phyloP scores from a whole-genome alignment of 2,888 invertebrate species.

The Steromphala cineraria region DNA sequence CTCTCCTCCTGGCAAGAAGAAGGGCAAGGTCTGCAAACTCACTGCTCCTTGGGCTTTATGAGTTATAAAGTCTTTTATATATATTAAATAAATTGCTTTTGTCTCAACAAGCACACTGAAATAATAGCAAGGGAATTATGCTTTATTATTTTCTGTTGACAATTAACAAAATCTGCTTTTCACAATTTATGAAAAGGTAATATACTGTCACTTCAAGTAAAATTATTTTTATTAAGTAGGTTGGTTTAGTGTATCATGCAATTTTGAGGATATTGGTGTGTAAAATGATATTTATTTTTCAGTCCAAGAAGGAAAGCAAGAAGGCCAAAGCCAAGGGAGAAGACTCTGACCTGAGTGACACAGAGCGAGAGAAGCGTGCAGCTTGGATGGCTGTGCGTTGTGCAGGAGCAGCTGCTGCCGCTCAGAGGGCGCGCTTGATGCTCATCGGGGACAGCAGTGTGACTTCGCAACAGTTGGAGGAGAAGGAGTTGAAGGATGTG shows the following conservation, averaged over 20 bases:
- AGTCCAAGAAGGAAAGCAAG: slow-evolving; percentile 49
- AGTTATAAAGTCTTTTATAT: too few relatives aligned
- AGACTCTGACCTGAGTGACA: slow-evolving; percentile 50
- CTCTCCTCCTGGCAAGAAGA: background rate
- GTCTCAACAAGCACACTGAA: too few relatives aligned
- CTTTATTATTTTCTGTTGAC: too few relatives aligned
- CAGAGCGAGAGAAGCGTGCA: slow-evolving; percentile 63
- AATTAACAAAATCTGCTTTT: too few relatives aligned
- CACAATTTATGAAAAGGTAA: too few relatives aligned
- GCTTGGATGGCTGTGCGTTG: slow-evolving; percentile 71
- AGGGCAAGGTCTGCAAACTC: background rate
- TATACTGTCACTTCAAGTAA: too few relatives aligned
- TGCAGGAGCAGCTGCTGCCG: slow-evolving; percentile 66
- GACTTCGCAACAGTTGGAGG: slow-evolving; percentile 56
- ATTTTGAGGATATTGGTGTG: too few relatives aligned
- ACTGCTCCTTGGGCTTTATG: too few relatives aligned
- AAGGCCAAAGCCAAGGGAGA: slow-evolving; percentile 39
- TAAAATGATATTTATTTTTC: background rate
- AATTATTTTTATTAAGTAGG: too few relatives aligned
- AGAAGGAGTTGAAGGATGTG: slow-evolving; percentile 51
- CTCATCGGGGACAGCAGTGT: slow-evolving; percentile 65
- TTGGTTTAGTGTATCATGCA: too few relatives aligned
- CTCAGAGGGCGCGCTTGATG: slow-evolving; percentile 60
- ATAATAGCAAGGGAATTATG: too few relatives aligned
- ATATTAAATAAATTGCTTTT: too few relatives aligned